Evolutionary conservation across 2,888 invertebrate genomes (phyloP).

Genomic region (Toxonevra muliebris): DNA sequence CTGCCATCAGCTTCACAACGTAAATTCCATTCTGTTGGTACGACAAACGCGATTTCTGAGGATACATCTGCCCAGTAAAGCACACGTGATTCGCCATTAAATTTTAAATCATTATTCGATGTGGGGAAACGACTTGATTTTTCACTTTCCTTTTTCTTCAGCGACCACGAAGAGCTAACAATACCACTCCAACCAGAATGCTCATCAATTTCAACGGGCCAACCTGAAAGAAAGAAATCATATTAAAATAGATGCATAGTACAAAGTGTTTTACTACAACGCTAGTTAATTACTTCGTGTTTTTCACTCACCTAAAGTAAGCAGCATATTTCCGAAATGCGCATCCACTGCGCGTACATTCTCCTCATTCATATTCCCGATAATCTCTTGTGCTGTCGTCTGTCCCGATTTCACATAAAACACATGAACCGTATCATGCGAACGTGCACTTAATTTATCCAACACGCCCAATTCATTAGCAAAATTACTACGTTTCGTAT

Average conservation of each 20-base stretch:
- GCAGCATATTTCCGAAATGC: constrained; percentile 71
- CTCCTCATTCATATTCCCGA: constrained; percentile 66
- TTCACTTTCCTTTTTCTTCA: constrained; percentile 51
- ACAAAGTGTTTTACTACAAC: background rate
- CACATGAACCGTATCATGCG: constrained; percentile 91
- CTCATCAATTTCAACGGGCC: constrained; percentile 83
- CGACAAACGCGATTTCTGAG: constrained; percentile 94
- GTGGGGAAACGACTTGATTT: constrained; percentile 28
- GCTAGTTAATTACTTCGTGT: background rate
- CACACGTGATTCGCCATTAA: constrained; percentile 85
- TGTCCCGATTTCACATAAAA: constrained; percentile 94
- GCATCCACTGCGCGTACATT: constrained; percentile 62
- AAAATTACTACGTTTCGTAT: constrained; percentile 71
- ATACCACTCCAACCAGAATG: constrained; percentile 97
- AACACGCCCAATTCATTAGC: constrained; percentile 80
- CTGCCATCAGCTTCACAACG: constrained; percentile 67
- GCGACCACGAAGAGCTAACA: constrained; percentile 84
- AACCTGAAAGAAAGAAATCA: constrained; percentile 65
- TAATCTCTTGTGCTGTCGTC: constrained; percentile 78
- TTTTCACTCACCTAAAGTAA: constrained; percentile 71
- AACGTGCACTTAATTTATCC: constrained; percentile 87
- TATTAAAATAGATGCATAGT: background rate
- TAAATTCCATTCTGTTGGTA: constrained; percentile 74
- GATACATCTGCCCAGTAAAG: constrained; percentile 96
- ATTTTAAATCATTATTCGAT: constrained; percentile 70